A percentile compares a stretch with the other conserved stretches of the same genome.
Evolutionary conservation across 2,797 vertebrate species (phyloP).

Genomic region (Nothura maculosa): DNA sequence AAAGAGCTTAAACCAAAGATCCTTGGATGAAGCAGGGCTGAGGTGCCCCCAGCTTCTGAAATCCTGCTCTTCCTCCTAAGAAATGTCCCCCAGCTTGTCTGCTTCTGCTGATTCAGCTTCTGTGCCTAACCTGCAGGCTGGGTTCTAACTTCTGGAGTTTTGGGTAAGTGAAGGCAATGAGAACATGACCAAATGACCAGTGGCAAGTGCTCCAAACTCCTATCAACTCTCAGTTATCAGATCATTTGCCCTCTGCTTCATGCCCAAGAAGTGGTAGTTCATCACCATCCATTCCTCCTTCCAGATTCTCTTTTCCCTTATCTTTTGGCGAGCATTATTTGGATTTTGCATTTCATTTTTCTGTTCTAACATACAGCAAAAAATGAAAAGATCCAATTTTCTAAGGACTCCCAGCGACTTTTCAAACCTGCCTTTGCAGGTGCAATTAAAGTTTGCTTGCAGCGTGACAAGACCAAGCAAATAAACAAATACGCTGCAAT

Average conservation of each 20-base stretch:
- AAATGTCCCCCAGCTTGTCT: background rate
- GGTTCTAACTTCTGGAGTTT: background rate
- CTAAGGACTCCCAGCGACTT: background rate
- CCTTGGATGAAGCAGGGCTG: background rate
- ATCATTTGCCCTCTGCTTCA: background rate
- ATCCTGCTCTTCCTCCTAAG: background rate
- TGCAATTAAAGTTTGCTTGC: background rate
- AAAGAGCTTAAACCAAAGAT: rapidly evolving
- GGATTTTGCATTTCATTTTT: background rate
- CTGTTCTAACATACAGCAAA: background rate
- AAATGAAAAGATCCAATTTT: background rate
- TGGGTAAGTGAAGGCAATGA: background rate
- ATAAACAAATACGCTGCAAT: background rate
- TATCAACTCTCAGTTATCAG: background rate
- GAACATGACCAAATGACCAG: background rate
- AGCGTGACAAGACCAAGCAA: background rate
- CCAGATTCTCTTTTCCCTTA: background rate
- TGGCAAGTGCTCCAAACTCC: background rate
- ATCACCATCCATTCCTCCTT: background rate
- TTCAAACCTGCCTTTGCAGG: background rate
- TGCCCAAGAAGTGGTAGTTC: background rate
- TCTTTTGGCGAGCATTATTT: rapidly evolving
- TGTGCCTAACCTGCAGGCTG: rapidly evolving
- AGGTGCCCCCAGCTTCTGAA: background rate
- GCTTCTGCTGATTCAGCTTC: background rate